phyloP scores from a whole-genome alignment of 2,113 vertebrate genomes.

The Lagopus muta region DNA sequence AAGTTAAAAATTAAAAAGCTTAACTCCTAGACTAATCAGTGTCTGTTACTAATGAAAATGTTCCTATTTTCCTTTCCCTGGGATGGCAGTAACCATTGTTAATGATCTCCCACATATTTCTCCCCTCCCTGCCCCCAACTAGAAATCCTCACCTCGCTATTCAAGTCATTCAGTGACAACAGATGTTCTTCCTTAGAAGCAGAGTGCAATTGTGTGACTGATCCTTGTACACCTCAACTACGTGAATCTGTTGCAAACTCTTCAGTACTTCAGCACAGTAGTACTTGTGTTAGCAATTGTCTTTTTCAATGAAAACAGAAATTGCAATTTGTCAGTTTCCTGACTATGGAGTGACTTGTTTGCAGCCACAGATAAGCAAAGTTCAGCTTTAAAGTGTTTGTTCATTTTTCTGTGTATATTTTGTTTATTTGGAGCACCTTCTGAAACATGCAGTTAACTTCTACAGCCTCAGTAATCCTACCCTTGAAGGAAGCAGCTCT shows the following conservation, averaged over 20 bases:
- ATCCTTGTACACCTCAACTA: not conserved
- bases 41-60: not conserved
- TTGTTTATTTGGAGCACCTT: not conserved
- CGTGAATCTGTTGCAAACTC: fast-evolving
- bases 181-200: not conserved
- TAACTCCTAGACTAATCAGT: not conserved
- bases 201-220: not conserved
- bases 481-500: not conserved
- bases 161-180: not conserved
- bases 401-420: not conserved
- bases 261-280: not conserved
- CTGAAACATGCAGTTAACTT: not conserved
- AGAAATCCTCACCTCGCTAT: not conserved
- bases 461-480: not conserved
- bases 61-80: not conserved
- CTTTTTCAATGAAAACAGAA: not conserved
- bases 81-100: not conserved
- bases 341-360: not conserved
- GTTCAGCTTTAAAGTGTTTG: not conserved
- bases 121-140: too few relatives aligned
- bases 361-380: not conserved
- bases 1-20: not conserved
- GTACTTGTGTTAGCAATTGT: not conserved
- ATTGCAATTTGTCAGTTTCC: not conserved
- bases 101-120: not conserved